Base-by-base conservation (phyloP, 2,888 invertebrate genomes). In the Zele albiditarsus region DNA sequence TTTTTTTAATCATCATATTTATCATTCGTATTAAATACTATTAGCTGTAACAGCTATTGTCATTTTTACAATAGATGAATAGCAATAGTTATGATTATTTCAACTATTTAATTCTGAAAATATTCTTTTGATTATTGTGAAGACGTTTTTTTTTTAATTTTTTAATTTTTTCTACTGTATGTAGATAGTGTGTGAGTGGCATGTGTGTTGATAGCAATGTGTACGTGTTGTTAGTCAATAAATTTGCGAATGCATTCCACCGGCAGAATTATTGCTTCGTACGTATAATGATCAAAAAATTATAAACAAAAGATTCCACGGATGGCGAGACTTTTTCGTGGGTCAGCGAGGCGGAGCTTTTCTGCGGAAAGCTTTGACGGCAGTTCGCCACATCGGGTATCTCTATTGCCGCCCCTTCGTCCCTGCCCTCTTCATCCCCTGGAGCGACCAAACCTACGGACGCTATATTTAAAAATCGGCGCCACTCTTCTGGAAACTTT, bases 301-400 rank as follows among this genome's bases (percentile, higher is more conserved):
- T 87, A 88, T 88, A 88, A 89, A 88, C 89, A 89, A 89, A 88
- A 89, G 89, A 89, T 89, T 88, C 88, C 89, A 89, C 89, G 89
- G 89, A 88, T 88, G 89, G 89, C 82, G 84, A 85, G 87, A 84
- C 87, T 86, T 88, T 88, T 88, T 88, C 88, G 88, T 87, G 88
- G 88, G 86, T 88, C 88, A 85, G 80, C 87, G 86, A 87, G 87
- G 86, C 87, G 79, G 82, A 80, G 84, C 83, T 33, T 28, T 84
- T 85, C 83, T 82, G 82, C 83, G 83, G 83, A 84, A 86, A 85
- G 87, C 88, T 88, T 88, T 88, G 87, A 88, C 86, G 85, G 76
- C 80, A 74, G 71, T 38, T 78, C 79, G 76, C 82, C 80, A 78
- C 76, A 74, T 73, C 76, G 75, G 74, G 23, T 53, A 53, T 53